Evolutionary conservation across 2,797 vertebrate species (phyloP).

Genomic region (Amblyopsis hoosieri): DNA sequence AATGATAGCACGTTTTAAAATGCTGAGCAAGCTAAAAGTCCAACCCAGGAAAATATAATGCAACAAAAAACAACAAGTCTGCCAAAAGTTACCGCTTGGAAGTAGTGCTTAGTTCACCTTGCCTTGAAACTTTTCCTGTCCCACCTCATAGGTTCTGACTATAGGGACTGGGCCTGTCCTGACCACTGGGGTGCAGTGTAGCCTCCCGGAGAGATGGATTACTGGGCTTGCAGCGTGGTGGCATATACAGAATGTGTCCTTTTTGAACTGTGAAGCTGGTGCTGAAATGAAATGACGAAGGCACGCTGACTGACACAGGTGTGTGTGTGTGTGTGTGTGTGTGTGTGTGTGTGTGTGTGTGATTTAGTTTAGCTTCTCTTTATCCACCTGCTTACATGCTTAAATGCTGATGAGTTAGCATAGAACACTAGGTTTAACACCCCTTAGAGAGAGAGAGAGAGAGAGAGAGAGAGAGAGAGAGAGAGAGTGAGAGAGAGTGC

Average conservation of each 20-base stretch:
- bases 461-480: too few relatives aligned
- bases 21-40: too few relatives aligned
- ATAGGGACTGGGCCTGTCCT: constrained; percentile 21
- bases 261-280: constrained; percentile 62
- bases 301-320: constrained; percentile 18
- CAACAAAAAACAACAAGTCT: too few relatives aligned
- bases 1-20: too few relatives aligned
- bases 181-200: background rate
- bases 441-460: background rate
- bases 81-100: too few relatives aligned
- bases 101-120: constrained; percentile 36
- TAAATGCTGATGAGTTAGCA: too few relatives aligned
- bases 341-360: constrained; percentile 3
- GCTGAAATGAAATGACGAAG: constrained; percentile 42
- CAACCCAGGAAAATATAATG: too few relatives aligned
- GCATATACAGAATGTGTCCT: constrained; percentile 55
- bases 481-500: background rate
- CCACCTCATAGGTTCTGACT: constrained; percentile 26
- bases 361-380: background rate
- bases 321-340: constrained; percentile 8
- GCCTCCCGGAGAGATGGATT: constrained; percentile 56
- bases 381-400: too few relatives aligned
- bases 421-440: background rate
- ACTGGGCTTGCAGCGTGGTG: constrained; percentile 35
- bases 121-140: constrained; percentile 28